Percentiles rank a stretch among this genome's conserved stretches.
Conservation (phyloP, 1,140 invertebrate species). For the Colletes gigas region DNA sequence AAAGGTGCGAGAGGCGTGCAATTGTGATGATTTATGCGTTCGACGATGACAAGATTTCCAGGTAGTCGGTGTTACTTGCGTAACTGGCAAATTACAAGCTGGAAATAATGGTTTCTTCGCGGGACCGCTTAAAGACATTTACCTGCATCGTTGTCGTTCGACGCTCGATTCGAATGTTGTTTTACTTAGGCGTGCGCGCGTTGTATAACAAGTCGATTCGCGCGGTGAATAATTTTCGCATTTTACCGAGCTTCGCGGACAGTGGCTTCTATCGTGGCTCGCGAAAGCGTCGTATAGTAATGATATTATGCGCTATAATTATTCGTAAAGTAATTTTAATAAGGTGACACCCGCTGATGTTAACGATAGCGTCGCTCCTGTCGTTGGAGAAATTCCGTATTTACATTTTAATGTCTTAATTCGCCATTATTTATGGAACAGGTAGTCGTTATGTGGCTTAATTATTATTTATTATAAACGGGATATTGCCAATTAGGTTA, state of each 20-base stretch:
- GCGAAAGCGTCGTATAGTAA: neutral
- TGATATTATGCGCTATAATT: neutral
- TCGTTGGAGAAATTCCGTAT: slow-evolving; percentile 3
- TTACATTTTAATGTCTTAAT: slow-evolving; percentile 23
- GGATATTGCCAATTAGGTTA: too few relatives aligned
- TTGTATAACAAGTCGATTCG: slow-evolving; percentile 19
- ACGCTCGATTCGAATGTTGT: slow-evolving; percentile 26
- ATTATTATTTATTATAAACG: too few relatives aligned
- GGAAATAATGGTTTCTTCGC: slow-evolving; percentile 41
- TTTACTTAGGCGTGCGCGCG: neutral
- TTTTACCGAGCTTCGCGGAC: neutral
- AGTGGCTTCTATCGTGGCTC: neutral
- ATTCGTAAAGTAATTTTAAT: slow-evolving; percentile 3
- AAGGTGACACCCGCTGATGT: slow-evolving; percentile 10
- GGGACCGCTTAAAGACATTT: slow-evolving; percentile 34
- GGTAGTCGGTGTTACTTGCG: slow-evolving; percentile 25
- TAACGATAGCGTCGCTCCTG: neutral
- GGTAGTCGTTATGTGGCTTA: neutral
- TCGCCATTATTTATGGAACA: neutral
- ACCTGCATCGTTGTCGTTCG: slow-evolving; percentile 16
- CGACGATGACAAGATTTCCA: slow-evolving; percentile 39
- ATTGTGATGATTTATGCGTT: slow-evolving; percentile 36
- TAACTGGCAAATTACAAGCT: slow-evolving; percentile 47
- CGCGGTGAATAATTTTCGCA: slow-evolving; percentile 10
- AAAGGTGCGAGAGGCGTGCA: slow-evolving; percentile 26